These are phyloP conservation scores for Nephrocerus scutellatus DNA, from an alignment of 2,888 invertebrate genomes.

Conservation along the genomic window DNA sequence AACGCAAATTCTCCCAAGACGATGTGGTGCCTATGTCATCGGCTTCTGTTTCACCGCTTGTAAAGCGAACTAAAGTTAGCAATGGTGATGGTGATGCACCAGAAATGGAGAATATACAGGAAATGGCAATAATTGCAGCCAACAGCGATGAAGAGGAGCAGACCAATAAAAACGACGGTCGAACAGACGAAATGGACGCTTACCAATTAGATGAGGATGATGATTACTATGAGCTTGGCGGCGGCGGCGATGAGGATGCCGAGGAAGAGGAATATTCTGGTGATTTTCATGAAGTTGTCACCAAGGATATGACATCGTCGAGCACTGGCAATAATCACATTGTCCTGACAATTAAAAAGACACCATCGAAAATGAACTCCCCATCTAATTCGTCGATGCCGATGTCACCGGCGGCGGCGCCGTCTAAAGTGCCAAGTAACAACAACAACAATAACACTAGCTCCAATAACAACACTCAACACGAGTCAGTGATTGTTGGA, in stretches of 20 bases:
- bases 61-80: constrained; percentile 31
- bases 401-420: constrained; percentile 21
- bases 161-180: constrained; percentile 14
- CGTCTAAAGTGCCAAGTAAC: background rate
- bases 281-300: constrained; percentile 32
- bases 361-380: constrained; percentile 37
- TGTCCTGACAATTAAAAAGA: constrained; percentile 42
- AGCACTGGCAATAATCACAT: constrained; percentile 35
- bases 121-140: constrained; percentile 24
- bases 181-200: constrained; percentile 11
- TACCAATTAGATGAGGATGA: constrained; percentile 19
- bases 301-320: constrained; percentile 33
- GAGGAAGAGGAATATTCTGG: constrained; percentile 20
- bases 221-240: constrained; percentile 22
- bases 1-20: background rate
- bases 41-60: constrained; percentile 3
- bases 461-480: background rate
- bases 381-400: constrained; percentile 29
- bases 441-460: constrained; percentile 5
- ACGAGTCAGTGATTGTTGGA: background rate
- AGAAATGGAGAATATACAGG: constrained; percentile 21
- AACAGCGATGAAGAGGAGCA: constrained; percentile 17
- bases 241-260: constrained; percentile 22
- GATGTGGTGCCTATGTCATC: too few relatives aligned
- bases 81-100: constrained; percentile 26